phyloP scores from a whole-genome alignment of 2,797 vertebrate genomes.

The Coregonus ussuriensis region DNA sequence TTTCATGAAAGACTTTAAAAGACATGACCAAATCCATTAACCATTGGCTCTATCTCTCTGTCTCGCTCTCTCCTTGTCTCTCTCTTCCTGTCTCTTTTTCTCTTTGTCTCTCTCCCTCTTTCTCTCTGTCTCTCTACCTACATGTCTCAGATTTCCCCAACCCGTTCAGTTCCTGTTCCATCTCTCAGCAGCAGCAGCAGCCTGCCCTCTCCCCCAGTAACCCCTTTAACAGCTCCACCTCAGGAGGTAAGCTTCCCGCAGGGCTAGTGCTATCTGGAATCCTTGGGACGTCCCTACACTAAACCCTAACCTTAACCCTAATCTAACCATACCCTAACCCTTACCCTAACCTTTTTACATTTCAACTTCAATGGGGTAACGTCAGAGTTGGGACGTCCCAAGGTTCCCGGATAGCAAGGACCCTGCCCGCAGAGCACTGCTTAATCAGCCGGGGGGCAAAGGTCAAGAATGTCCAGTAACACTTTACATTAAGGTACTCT shows the following conservation, averaged over 20 bases:
- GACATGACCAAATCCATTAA: too few species aligned
- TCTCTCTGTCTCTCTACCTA: conserved; percentile 27
- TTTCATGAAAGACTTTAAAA: neutral
- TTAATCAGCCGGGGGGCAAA: neutral
- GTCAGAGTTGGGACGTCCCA: too few species aligned
- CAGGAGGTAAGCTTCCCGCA: conserved; percentile 73
- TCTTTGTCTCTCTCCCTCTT: conserved; percentile 20
- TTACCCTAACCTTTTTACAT: too few species aligned
- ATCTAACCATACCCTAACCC: too few species aligned
- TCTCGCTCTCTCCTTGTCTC: too few species aligned
- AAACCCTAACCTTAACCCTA: too few species aligned
- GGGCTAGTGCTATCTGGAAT: neutral
- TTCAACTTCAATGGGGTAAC: too few species aligned
- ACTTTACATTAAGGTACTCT: neutral
- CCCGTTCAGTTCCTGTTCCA: conserved; percentile 76
- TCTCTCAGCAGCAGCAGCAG: conserved; percentile 58
- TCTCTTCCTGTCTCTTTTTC: neutral
- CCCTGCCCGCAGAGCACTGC: neutral
- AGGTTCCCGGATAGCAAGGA: too few species aligned
- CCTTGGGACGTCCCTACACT: neutral
- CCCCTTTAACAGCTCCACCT: conserved; percentile 82
- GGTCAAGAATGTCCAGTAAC: neutral
- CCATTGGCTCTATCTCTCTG: neutral
- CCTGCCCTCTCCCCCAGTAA: conserved; percentile 84
- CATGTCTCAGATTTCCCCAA: conserved; percentile 81